Evolutionary conservation across 2,888 invertebrate species (phyloP).

Genomic region (Apoda limacodes): DNA sequence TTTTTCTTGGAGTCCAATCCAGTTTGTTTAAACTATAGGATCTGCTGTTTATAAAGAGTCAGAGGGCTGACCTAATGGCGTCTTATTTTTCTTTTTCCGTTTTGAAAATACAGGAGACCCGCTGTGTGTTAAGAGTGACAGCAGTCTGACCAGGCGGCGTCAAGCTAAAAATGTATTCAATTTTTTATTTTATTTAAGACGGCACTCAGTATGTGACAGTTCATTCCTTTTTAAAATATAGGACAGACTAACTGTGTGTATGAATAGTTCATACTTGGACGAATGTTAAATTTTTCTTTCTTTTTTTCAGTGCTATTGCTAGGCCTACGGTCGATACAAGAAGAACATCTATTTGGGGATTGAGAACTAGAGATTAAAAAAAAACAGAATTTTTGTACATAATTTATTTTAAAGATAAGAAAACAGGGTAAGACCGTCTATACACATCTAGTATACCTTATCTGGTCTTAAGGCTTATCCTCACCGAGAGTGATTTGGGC

Average conservation of each 20-base stretch:
- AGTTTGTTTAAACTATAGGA: too few relatives aligned
- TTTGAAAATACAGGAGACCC: too few relatives aligned
- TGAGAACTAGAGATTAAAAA: slow-evolving; percentile 82
- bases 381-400: too few relatives aligned
- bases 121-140: slow-evolving; percentile 3
- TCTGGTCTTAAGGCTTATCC: too few relatives aligned
- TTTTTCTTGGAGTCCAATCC: too few relatives aligned
- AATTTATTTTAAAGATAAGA: too few relatives aligned
- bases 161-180: not conserved
- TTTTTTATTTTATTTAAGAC: not conserved
- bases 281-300: slow-evolving; percentile 1
- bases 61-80: too few relatives aligned
- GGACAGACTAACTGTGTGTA: not conserved
- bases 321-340: slow-evolving; percentile 89
- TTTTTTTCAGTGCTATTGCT: slow-evolving; percentile 79
- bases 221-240: not conserved
- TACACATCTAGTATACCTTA: too few relatives aligned
- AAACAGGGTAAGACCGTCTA: too few relatives aligned
- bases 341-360: slow-evolving; percentile 91
- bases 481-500: too few relatives aligned
- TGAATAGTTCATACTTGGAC: not conserved
- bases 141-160: not conserved
- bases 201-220: not conserved
- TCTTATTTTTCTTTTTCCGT: too few relatives aligned
- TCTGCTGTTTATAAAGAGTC: too few relatives aligned